A percentile compares a stretch with the other conserved stretches of the same genome.
Evolutionary conservation across 1,140 invertebrate species (phyloP).

Genomic region (Penaeus chinensis): DNA sequence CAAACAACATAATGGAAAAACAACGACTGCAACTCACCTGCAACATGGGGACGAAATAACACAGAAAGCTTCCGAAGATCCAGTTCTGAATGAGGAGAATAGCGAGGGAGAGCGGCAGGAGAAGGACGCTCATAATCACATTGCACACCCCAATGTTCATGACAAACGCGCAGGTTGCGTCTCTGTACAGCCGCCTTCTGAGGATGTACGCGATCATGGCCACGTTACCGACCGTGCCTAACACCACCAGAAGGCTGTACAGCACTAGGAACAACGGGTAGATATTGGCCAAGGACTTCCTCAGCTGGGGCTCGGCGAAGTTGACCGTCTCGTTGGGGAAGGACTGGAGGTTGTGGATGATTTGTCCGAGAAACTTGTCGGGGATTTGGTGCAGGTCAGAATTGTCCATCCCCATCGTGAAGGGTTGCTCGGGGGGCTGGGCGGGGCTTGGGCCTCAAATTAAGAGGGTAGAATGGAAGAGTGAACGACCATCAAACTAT

Average conservation of each 20-base stretch:
- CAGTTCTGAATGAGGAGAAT: conserved; percentile 51
- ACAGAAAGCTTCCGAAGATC: conserved; percentile 51
- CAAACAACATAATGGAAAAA: background rate
- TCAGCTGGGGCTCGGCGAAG: conserved; percentile 23
- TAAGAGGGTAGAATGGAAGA: background rate
- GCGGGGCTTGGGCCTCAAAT: background rate
- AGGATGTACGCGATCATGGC: conserved; percentile 50
- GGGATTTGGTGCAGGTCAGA: conserved; percentile 3
- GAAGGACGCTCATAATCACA: conserved; percentile 36
- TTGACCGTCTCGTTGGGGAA: conserved; percentile 48
- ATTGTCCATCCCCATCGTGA: background rate
- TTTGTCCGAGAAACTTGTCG: conserved; percentile 11
- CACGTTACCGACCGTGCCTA: conserved; percentile 28
- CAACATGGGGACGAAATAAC: conserved; percentile 53
- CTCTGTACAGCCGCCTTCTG: conserved; percentile 43
- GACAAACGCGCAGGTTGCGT: conserved; percentile 38
- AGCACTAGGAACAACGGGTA: conserved; percentile 44
- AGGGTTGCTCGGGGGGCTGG: background rate
- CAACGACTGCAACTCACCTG: conserved; percentile 3
- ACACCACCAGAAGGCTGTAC: conserved; percentile 35
- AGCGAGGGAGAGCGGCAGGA: conserved; percentile 48
- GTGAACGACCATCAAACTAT: background rate
- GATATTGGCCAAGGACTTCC: conserved; percentile 17
- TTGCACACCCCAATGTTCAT: conserved; percentile 48
- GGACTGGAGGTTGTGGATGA: conserved; percentile 41